phyloP scores from a whole-genome alignment of 1,140 invertebrate species.

The Dolichoris vasculosae region DNA sequence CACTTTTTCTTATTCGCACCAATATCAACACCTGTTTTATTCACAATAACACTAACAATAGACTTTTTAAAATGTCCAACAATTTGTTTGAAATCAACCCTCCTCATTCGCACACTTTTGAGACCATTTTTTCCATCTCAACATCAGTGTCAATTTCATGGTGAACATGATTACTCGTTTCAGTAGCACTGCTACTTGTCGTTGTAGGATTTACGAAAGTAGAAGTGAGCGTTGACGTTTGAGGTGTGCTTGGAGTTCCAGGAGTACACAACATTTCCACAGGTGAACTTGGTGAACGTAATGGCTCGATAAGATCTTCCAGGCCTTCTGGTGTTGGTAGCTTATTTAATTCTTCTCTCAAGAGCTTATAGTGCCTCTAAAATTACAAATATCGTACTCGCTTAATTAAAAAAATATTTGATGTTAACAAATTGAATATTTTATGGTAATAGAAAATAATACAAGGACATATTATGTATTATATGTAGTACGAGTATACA shows the following conservation, averaged over 20 bases:
- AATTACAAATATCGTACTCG: background rate
- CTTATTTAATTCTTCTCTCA: constrained; percentile 87
- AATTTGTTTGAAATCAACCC: constrained; percentile 71
- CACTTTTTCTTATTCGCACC: constrained; percentile 11
- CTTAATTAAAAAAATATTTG: background rate
- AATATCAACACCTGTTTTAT: constrained; percentile 23
- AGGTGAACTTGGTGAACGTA: constrained; percentile 72
- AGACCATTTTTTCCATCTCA: constrained; percentile 85
- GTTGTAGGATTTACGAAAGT: constrained; percentile 55
- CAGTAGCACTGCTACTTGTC: constrained; percentile 58
- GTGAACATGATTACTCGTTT: constrained; percentile 69
- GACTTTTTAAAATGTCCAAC: constrained; percentile 74
- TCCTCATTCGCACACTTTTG: constrained; percentile 79
- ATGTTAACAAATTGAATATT: too few species aligned
- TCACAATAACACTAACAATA: constrained; percentile 72
- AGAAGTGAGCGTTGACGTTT: constrained; percentile 59
- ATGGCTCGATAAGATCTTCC: constrained; percentile 81
- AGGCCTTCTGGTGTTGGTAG: constrained; percentile 83
- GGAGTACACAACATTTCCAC: constrained; percentile 65
- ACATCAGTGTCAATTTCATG: constrained; percentile 78
- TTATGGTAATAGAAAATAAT: too few species aligned
- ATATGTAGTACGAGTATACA: too few species aligned
- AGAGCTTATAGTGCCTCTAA: constrained; percentile 85
- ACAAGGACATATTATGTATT: too few species aligned
- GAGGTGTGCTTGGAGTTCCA: constrained; percentile 65